Conservation (phyloP, 2,888 invertebrate species). For the Neoaliturus tenellus region DNA sequence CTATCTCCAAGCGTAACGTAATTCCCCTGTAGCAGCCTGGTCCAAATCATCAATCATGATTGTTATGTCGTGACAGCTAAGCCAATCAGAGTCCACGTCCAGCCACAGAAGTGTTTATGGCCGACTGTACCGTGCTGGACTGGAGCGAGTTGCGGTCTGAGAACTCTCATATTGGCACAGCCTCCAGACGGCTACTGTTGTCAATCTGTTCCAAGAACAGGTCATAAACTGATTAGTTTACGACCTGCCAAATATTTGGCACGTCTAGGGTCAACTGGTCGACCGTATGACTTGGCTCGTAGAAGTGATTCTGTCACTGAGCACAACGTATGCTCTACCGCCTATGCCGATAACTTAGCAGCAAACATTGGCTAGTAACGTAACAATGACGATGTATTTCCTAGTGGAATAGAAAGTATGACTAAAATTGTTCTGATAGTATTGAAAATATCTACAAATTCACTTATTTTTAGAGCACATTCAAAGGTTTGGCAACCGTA, state of each 20-base stretch:
- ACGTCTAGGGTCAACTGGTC: background rate
- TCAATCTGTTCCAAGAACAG: background rate
- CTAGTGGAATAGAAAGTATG: no score
- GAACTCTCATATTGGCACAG: background rate
- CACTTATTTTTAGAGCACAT: no score
- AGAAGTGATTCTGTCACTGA: no score
- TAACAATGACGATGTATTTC: no score
- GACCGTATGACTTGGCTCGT: no score
- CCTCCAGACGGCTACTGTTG: background rate
- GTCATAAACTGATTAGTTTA: background rate
- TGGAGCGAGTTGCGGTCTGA: background rate
- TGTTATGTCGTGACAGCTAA: background rate
- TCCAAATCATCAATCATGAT: background rate
- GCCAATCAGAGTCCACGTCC: slow-evolving; percentile 2
- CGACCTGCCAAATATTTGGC: background rate
- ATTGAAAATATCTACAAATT: no score
- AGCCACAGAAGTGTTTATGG: background rate
- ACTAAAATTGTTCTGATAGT: no score
- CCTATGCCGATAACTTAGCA: no score
- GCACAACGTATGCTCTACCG: no score
- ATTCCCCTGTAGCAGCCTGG: background rate
- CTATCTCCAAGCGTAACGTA: no score
- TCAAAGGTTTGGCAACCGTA: no score
- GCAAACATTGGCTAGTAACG: no score
- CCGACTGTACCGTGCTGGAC: background rate